Evolutionary conservation across 2,113 vertebrate species (phyloP).

Genomic region (Anoplopoma fimbria): DNA sequence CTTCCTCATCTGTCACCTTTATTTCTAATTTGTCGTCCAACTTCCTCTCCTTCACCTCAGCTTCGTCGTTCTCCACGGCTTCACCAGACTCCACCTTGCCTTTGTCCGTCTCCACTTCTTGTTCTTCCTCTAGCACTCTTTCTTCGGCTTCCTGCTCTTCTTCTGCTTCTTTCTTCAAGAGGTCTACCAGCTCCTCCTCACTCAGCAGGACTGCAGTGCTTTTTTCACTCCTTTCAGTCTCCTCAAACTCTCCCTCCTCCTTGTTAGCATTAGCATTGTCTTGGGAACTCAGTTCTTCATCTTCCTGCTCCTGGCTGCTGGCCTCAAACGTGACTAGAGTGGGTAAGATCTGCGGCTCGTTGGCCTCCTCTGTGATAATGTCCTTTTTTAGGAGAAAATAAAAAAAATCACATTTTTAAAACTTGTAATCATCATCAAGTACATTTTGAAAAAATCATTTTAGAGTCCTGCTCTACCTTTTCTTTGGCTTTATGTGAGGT

Average conservation of each 20-base stretch:
- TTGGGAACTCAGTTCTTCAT: conserved; percentile 71
- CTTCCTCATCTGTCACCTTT: conserved; percentile 9
- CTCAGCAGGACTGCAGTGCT: conserved; percentile 76
- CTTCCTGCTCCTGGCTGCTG: conserved; percentile 72
- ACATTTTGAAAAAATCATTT: neutral
- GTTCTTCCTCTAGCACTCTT: conserved; percentile 42
- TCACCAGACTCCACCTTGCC: conserved; percentile 13
- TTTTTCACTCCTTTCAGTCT: conserved; percentile 38
- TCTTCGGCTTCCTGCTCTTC: conserved; percentile 66
- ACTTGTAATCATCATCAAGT: neutral
- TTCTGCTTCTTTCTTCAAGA: conserved; percentile 73
- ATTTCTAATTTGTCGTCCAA: conserved; percentile 9
- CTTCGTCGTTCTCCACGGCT: conserved; percentile 1
- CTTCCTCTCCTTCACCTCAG: conserved; percentile 23
- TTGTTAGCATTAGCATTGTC: conserved; percentile 48
- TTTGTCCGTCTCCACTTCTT: conserved; percentile 24
- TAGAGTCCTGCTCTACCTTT: conserved; percentile 67
- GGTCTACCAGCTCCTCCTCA: conserved; percentile 74
- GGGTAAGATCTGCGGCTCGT: conserved; percentile 64
- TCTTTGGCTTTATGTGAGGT: conserved; percentile 58
- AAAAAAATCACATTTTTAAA: neutral
- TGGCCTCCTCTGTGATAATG: conserved; percentile 55
- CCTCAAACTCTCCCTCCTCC: conserved; percentile 35
- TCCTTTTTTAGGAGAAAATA: conserved; percentile 54
- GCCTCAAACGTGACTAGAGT: conserved; percentile 71